phyloP scores from a whole-genome alignment of 2,888 invertebrate genomes.

The Hymenopus coronatus region DNA sequence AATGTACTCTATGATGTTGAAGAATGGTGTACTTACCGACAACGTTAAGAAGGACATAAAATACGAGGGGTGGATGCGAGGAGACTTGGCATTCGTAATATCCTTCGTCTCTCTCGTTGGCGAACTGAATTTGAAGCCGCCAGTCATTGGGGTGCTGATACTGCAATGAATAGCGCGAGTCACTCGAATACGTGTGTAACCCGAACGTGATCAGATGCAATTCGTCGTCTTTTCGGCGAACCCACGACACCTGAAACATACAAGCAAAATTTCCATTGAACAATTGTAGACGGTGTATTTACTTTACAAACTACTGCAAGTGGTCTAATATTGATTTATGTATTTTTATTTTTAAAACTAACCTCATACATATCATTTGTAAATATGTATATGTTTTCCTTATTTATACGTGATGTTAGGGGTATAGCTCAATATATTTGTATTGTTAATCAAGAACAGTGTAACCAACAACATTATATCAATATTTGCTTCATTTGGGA shows the following conservation, averaged over 20 bases:
- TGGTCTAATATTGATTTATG: too few relatives aligned
- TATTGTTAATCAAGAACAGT: too few relatives aligned
- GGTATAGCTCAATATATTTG: too few relatives aligned
- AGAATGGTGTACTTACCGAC: conserved; percentile 57
- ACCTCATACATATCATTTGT: too few relatives aligned
- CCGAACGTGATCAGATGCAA: conserved; percentile 69
- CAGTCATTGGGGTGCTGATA: conserved; percentile 74
- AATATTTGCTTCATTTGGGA: too few relatives aligned
- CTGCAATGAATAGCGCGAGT: conserved; percentile 64
- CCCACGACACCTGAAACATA: conserved; percentile 59
- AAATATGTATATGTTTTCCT: too few relatives aligned
- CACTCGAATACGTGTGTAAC: conserved; percentile 48
- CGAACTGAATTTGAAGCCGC: conserved; percentile 69
- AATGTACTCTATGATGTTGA: too few relatives aligned
- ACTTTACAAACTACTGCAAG: neutral
- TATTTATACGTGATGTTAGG: too few relatives aligned
- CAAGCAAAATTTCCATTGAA: neutral
- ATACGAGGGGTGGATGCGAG: conserved; percentile 70
- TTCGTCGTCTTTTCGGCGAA: conserved; percentile 63
- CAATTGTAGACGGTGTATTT: neutral
- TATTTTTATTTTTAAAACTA: too few relatives aligned
- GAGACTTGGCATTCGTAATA: conserved; percentile 77
- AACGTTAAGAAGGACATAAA: conserved; percentile 66
- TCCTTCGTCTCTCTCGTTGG: conserved; percentile 73
- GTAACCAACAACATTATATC: too few relatives aligned